Percentiles rank a stretch among this genome's conserved stretches.
phyloP scores from a whole-genome alignment of 1,140 invertebrate genomes.

The Neuroterus valhalla region DNA sequence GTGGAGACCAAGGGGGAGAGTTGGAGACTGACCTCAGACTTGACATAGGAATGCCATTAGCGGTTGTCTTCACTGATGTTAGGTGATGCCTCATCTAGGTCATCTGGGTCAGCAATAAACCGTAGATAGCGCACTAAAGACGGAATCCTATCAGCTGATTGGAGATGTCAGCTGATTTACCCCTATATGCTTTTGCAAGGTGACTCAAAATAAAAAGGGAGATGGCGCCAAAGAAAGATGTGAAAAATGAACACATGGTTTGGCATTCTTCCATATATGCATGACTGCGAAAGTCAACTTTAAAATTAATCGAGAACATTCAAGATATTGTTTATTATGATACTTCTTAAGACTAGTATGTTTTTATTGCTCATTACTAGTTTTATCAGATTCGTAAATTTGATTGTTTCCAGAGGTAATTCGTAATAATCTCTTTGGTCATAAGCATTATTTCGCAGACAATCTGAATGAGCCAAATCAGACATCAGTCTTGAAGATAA shows the following conservation, averaged over 20 bases:
- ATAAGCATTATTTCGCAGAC: too few relatives aligned
- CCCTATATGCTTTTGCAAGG: background rate
- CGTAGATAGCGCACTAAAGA: too few relatives aligned
- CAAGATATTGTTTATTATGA: background rate
- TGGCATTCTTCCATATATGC: slow-evolving; percentile 10
- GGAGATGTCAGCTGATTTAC: slow-evolving; percentile 12
- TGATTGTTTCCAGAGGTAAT: too few relatives aligned
- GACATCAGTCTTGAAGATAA: too few relatives aligned
- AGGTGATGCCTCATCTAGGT: background rate
- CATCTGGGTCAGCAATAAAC: background rate
- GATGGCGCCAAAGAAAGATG: slow-evolving; percentile 18
- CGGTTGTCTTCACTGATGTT: background rate
- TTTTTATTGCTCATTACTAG: background rate
- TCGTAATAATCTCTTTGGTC: too few relatives aligned
- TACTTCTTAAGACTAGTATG: background rate
- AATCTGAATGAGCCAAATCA: too few relatives aligned
- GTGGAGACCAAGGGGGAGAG: too few relatives aligned
- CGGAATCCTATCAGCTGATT: background rate
- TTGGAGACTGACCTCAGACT: too few relatives aligned
- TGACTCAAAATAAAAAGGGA: slow-evolving; percentile 11
- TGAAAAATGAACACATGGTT: background rate
- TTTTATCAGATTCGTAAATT: too few relatives aligned
- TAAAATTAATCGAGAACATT: slow-evolving; percentile 1
- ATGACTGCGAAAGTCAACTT: slow-evolving; percentile 10
- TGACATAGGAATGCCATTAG: too few relatives aligned